Percentiles rank a stretch among this genome's conserved stretches.
Conservation (phyloP, 2,888 invertebrate species). For the Lasioglossum morio region DNA sequence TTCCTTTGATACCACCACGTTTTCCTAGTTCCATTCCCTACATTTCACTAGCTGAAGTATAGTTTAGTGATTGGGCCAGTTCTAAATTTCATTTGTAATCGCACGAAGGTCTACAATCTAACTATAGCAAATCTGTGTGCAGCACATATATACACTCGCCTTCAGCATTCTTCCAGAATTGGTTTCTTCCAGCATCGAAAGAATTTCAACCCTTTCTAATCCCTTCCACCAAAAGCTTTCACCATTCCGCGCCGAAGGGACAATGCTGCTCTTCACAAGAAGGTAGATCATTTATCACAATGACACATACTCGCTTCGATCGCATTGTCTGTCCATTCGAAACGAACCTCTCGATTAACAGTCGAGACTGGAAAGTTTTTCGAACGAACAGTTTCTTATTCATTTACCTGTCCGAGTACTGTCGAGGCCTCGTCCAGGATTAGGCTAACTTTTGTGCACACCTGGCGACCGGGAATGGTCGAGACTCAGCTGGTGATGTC, state of each 20-base stretch:
- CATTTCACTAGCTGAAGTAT: not conserved
- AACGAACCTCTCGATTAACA: not conserved
- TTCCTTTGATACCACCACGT: too few relatives aligned
- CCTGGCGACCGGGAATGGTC: not conserved
- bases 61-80: not conserved
- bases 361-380: not conserved
- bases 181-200: not conserved
- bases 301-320: not conserved
- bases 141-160: not conserved
- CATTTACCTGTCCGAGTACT: not conserved
- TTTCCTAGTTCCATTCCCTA: not conserved
- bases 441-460: not conserved
- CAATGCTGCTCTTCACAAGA: not conserved
- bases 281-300: not conserved
- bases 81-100: not conserved
- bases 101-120: not conserved
- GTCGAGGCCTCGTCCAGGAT: not conserved
- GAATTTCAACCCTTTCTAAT: not conserved
- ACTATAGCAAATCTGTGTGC: not conserved
- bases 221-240: not conserved
- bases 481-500: slow-evolving; percentile 2
- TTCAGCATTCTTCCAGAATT: not conserved
- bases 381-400: not conserved
- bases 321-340: not conserved
- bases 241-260: not conserved